Conservation (phyloP, 2,113 vertebrate genomes). For the Geothlypis trichas region DNA sequence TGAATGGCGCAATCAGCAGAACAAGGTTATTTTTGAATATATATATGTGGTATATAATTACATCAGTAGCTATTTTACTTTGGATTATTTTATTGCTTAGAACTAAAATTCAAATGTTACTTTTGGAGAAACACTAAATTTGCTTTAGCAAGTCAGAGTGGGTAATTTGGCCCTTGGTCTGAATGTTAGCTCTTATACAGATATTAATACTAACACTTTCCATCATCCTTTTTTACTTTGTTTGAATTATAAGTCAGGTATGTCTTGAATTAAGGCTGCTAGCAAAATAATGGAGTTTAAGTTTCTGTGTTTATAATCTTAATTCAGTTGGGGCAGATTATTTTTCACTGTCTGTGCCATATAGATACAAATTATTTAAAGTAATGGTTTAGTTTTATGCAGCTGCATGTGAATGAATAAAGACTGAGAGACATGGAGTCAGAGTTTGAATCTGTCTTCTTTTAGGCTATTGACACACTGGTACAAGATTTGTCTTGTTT, state of each 20-base stretch:
- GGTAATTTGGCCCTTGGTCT: neutral
- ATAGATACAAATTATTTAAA: neutral
- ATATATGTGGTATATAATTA: neutral
- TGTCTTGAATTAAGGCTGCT: neutral
- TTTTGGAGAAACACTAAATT: neutral
- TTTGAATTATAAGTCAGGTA: neutral
- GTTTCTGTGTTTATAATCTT: neutral
- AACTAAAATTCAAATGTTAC: neutral
- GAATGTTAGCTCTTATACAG: neutral
- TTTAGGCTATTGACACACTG: neutral
- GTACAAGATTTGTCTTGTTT: neutral
- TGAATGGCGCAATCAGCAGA: neutral
- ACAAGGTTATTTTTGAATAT: neutral
- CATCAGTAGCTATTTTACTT: neutral
- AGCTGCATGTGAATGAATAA: neutral
- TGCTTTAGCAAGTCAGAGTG: neutral
- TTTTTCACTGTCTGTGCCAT: neutral
- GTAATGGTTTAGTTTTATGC: neutral
- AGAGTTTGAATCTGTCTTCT: neutral
- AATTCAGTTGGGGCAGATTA: neutral
- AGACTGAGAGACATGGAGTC: neutral
- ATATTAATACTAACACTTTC: neutral
- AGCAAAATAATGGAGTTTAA: neutral
- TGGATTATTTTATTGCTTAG: neutral
- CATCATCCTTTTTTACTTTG: neutral